Conservation (phyloP, 2,113 vertebrate genomes). For the Tyto alba region DNA sequence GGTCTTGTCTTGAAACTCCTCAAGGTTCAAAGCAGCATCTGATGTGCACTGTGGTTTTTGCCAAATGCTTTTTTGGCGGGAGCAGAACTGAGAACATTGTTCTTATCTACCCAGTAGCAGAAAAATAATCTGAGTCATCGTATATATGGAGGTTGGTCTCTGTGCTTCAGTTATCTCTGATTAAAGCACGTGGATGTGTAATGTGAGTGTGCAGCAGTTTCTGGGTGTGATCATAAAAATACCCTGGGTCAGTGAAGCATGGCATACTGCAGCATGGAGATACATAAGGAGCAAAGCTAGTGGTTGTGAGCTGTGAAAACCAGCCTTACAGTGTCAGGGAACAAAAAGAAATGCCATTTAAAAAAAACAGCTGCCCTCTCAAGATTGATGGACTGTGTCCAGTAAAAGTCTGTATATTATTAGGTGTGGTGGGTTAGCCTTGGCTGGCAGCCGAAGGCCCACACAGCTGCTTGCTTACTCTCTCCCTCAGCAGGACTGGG, state of each 20-base stretch:
- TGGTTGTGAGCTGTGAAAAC: neutral
- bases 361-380: neutral
- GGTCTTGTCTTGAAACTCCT: neutral
- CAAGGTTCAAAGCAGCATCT: neutral
- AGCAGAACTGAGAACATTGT: neutral
- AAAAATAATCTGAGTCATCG: constrained; percentile 5
- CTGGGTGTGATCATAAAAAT: constrained; percentile 12
- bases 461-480: neutral
- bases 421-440: neutral
- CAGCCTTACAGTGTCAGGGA: neutral
- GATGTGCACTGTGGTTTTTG: neutral
- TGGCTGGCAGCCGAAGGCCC: neutral
- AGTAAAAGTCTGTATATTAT: neutral
- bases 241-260: neutral
- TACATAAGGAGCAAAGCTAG: neutral
- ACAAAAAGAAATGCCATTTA: neutral
- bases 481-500: neutral
- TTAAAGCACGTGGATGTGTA: neutral
- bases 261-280: neutral
- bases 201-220: neutral
- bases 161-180: neutral
- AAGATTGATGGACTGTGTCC: neutral
- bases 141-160: neutral
- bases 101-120: neutral
- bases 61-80: neutral